Conservation (phyloP, 1,140 invertebrate genomes). For the Bilobella aurantiaca region DNA sequence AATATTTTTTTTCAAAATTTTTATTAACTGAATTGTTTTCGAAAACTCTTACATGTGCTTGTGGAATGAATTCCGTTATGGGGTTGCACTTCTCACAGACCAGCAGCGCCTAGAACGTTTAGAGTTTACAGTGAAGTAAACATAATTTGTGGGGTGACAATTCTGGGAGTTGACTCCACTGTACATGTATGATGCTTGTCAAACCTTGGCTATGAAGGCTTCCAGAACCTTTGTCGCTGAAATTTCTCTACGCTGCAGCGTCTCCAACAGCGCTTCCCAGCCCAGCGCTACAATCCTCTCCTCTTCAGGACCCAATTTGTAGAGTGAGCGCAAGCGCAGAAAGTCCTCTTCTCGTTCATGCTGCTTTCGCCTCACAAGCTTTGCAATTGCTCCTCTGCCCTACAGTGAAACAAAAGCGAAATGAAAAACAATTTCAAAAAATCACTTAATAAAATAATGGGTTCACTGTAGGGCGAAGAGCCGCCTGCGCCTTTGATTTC, state of each 20-base stretch:
- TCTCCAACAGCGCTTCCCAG: constrained; percentile 20
- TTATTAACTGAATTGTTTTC: no score
- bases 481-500: no score
- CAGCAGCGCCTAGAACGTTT: not conserved
- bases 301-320: constrained; percentile 40
- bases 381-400: not conserved
- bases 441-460: not conserved
- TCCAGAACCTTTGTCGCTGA: constrained; percentile 27
- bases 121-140: not conserved
- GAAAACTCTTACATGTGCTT: not conserved
- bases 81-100: not conserved
- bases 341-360: constrained; percentile 7
- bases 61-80: not conserved
- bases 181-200: no score
- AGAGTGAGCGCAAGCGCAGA: constrained; percentile 37
- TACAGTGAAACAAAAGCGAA: not conserved
- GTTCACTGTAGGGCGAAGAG: no score
- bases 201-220: constrained; percentile 8
- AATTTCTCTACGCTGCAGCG: constrained; percentile 26
- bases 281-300: constrained; percentile 23
- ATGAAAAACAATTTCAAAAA: not conserved
- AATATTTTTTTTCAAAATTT: no score
- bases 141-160: not conserved
- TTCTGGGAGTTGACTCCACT: no score
- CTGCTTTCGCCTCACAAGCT: constrained; percentile 1